A percentile compares a stretch with the other conserved stretches of the same genome.
Conservation (phyloP, 2,888 invertebrate genomes). For the Volucella zonaria region DNA sequence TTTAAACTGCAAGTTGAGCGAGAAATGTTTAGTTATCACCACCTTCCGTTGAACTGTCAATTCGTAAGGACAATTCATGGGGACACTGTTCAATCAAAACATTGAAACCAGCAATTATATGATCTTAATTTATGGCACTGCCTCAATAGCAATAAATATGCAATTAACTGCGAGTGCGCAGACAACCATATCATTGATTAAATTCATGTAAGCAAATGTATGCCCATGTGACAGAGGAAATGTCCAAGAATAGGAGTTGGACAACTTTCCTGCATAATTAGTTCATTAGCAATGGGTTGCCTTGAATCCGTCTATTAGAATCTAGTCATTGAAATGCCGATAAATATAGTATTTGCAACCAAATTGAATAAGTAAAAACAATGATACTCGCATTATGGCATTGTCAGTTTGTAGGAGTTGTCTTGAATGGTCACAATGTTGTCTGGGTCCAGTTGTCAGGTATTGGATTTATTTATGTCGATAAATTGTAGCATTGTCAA, state of each 20-base stretch:
- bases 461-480: too few species aligned
- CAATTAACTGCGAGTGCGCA: constrained; percentile 41
- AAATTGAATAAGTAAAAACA: too few species aligned
- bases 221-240: constrained; percentile 5
- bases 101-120: constrained; percentile 49
- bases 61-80: constrained; percentile 14
- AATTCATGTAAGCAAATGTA: constrained; percentile 54
- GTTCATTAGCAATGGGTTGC: constrained; percentile 45
- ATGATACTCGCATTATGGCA: too few species aligned
- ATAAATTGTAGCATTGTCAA: too few species aligned
- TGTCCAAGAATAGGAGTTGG: constrained; percentile 30
- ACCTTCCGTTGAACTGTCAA: too few species aligned
- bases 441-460: too few species aligned
- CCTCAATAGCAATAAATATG: constrained; percentile 51
- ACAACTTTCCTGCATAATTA: constrained; percentile 59
- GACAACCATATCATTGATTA: constrained; percentile 42
- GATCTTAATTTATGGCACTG: constrained; percentile 39
- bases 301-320: constrained; percentile 32
- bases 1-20: too few species aligned
- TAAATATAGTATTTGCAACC: too few species aligned
- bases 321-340: too few species aligned
- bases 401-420: too few species aligned
- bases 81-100: constrained; percentile 51
- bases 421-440: too few species aligned
- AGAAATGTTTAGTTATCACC: too few species aligned